These are phyloP conservation scores for Avahi laniger DNA, from an alignment of 2,797 vertebrate species.

Conservation along the genomic window DNA sequence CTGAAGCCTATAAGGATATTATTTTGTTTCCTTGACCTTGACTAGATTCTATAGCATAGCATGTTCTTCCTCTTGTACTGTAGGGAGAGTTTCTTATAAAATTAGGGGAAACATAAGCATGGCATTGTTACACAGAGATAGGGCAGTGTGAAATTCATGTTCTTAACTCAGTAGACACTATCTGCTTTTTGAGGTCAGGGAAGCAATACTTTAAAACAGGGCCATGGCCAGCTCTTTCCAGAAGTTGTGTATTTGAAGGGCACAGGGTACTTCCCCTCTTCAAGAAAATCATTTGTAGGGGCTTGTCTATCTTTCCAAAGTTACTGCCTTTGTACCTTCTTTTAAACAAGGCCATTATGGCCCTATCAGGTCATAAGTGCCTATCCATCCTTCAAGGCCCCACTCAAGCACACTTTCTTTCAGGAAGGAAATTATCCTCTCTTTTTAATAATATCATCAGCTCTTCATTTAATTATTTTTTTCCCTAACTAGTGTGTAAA, in stretches of 20 bases:
- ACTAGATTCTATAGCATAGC: neutral
- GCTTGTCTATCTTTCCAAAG: neutral
- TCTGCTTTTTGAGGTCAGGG: neutral
- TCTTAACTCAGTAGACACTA: neutral
- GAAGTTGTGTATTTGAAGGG: neutral
- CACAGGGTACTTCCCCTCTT: neutral
- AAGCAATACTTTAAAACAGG: neutral
- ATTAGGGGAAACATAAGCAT: neutral
- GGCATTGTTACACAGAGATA: neutral
- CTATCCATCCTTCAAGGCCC: neutral
- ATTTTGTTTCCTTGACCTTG: slow-evolving; percentile 42
- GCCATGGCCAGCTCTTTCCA: neutral
- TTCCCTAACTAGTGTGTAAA: neutral
- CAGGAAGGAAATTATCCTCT: neutral
- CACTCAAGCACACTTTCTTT: neutral
- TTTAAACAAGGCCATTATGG: neutral
- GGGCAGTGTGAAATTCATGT: neutral
- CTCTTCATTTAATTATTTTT: neutral
- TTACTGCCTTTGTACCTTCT: neutral
- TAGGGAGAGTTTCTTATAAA: neutral
- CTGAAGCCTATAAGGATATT: neutral
- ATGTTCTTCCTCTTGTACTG: neutral
- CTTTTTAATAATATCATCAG: neutral
- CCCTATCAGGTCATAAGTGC: neutral
- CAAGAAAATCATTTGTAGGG: neutral